Evolutionary conservation across 2,888 invertebrate genomes (phyloP).

Genomic region (Omphaloscelis lunosa): DNA sequence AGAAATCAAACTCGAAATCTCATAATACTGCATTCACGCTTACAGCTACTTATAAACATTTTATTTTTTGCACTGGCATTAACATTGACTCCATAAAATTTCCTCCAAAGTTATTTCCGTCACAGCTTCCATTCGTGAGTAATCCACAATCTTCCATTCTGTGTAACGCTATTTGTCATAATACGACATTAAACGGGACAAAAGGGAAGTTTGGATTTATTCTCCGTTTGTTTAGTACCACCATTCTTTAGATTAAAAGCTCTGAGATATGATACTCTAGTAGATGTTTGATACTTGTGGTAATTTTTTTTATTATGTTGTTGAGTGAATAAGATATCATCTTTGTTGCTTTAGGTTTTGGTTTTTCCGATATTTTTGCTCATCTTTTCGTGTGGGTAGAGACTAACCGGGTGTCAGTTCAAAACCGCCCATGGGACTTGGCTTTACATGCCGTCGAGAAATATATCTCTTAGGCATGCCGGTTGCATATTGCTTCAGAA

Average conservation of each 20-base stretch:
- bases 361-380: background rate
- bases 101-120: constrained; percentile 6
- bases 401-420: no score
- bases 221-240: constrained; percentile 50
- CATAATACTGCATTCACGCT: background rate
- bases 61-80: constrained; percentile 7
- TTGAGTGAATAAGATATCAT: constrained; percentile 25
- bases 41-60: constrained; percentile 10
- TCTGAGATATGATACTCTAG: constrained; percentile 34
- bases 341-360: constrained; percentile 12
- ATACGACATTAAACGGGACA: constrained; percentile 60
- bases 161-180: constrained; percentile 56
- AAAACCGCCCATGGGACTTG: no score
- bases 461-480: no score
- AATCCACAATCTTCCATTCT: constrained; percentile 37
- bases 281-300: constrained; percentile 48
- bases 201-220: constrained; percentile 58
- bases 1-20: background rate
- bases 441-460: no score
- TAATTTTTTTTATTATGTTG: constrained; percentile 36
- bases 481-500: background rate
- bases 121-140: constrained; percentile 38
- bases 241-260: constrained; percentile 61
- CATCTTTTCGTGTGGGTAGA: no score
- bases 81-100: constrained; percentile 27